Evolutionary conservation across 1,140 invertebrate species (phyloP).

Genomic region (Drosophila bifasciata): DNA sequence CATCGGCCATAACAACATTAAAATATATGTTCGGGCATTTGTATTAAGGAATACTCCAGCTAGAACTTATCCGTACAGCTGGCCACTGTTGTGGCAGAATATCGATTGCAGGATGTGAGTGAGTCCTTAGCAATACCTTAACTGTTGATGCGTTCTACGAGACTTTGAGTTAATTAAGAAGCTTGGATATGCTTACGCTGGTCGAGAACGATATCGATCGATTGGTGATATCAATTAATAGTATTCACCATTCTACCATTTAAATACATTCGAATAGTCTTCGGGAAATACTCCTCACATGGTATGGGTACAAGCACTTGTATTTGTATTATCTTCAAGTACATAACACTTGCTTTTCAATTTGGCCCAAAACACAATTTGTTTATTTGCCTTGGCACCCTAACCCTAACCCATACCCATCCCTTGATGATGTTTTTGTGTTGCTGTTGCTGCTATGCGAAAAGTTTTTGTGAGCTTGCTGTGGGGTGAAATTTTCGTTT

Average conservation of each 20-base stretch:
- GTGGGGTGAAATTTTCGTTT: conserved; percentile 59
- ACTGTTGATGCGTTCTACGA: no score
- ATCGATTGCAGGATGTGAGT: no score
- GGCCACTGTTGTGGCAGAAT: no score
- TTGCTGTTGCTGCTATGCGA: conserved; percentile 40
- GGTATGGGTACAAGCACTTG: conserved; percentile 5
- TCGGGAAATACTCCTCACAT: no score
- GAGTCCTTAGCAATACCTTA: no score
- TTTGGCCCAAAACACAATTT: conserved; percentile 33
- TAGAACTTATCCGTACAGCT: neutral
- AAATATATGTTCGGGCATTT: conserved; percentile 41
- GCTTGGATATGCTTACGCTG: no score
- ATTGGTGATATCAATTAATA: no score
- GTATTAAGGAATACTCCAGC: conserved; percentile 37
- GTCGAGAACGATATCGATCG: no score
- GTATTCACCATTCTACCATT: no score
- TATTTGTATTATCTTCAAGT: conserved; percentile 40
- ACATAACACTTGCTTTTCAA: conserved; percentile 54
- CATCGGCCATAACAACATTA: conserved; percentile 16
- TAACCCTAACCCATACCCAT: conserved; percentile 8
- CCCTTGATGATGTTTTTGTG: conserved; percentile 10
- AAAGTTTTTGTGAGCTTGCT: conserved; percentile 38
- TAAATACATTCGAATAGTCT: no score
- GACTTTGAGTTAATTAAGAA: no score
- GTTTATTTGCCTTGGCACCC: conserved; percentile 54